Evolutionary conservation across 2,113 vertebrate species (phyloP), one percentile per base, ranked within the genome.

Genomic region (Gobius niger): DNA sequence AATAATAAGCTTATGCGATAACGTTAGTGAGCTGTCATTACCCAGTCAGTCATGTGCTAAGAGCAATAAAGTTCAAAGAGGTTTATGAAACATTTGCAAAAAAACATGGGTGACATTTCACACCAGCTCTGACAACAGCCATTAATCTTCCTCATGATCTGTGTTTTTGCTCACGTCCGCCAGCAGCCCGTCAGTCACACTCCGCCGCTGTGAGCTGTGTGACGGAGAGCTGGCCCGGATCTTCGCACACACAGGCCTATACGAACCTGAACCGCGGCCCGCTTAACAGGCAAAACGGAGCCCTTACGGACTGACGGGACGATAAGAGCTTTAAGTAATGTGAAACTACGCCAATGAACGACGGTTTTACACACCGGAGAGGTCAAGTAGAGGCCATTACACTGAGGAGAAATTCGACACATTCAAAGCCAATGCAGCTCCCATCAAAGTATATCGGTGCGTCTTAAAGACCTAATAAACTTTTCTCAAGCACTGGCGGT

Each of bases 141-240:
- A 34, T 56, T 56, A 56, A 56, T 56, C 53, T 56, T 56, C 53
- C 10, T 24, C 53, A 56, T 56, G 53, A 56, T 56, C 53, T 56
- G 12, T 56, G 56, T 14, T 59, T 59, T 59, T 41, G 56, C 53
- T 56, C 5, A 10, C 53, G 56, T 59, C 34, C 24, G 56, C 34
- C 56, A 59, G 41, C 56, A 59, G 34, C 34, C 24, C 15, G 56
- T 59, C 56, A 59, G 53, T 56, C 56, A 59, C 56, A 59, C 13
- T 41, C 24, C 24, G 7, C 34, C 34, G 24, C 34, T 3, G 13
- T 59, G 34, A 59, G 24, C 24, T 59, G 14, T 59, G 56, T 59
- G 24, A 41, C 24, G 41, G 56, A 12, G 40, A 59, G 41, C 41
- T 59, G 24, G 56, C 56, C 56, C 56, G 9, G 56, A 24, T 56